Conservation (phyloP, 2,797 vertebrate genomes). For the Darevskia nairensis region DNA sequence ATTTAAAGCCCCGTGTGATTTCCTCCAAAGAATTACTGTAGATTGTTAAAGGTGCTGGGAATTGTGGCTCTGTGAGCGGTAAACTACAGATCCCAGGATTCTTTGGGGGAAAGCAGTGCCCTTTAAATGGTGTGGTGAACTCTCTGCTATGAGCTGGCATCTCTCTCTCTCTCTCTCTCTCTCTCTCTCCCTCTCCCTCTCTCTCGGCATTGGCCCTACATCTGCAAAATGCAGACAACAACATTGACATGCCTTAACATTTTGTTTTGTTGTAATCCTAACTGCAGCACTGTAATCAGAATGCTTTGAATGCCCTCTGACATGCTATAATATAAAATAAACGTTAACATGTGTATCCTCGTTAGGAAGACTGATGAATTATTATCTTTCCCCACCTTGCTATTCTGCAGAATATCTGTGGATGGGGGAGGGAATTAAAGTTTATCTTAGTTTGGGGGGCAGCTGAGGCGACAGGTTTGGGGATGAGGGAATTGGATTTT, state of each 20-base stretch:
- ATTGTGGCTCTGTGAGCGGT: too few relatives aligned
- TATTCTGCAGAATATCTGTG: neutral
- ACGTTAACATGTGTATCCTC: neutral
- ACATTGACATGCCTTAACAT: neutral
- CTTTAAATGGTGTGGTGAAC: too few relatives aligned
- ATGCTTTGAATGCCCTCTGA: neutral
- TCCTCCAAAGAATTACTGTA: too few relatives aligned
- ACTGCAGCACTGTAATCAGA: neutral
- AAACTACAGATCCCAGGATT: too few relatives aligned
- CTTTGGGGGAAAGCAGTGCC: too few relatives aligned
- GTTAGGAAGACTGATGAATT: neutral
- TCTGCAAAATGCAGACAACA: neutral
- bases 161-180: too few relatives aligned
- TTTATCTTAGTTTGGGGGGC: neutral
- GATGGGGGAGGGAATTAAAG: neutral
- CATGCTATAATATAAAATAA: neutral
- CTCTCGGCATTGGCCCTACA: neutral
- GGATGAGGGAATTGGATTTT: neutral
- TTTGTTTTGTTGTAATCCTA: neutral
- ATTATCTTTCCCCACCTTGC: neutral
- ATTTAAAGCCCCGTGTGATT: too few relatives aligned
- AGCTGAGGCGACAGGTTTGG: neutral
- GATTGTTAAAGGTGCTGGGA: too few relatives aligned
- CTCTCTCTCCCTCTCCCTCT: too few relatives aligned
- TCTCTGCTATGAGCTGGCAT: too few relatives aligned